These are phyloP conservation scores for Cecidostiba fungosa DNA, from an alignment of 2,888 invertebrate genomes.

Conservation along the genomic window DNA sequence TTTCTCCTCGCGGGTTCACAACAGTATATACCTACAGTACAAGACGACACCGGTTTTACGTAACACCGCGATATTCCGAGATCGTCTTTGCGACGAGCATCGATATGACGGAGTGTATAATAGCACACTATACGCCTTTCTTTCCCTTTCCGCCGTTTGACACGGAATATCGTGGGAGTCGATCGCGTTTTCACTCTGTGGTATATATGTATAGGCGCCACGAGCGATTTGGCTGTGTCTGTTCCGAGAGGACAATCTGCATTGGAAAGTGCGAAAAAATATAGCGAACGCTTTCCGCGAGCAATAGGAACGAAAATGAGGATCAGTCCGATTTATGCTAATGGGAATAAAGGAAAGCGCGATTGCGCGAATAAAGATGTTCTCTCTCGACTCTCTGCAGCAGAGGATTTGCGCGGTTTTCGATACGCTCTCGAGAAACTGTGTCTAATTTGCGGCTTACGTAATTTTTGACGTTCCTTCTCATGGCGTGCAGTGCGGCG, in stretches of 20 bases:
- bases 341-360: background rate
- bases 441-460: background rate
- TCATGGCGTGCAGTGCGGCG: background rate
- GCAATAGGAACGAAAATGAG: background rate
- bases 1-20: background rate
- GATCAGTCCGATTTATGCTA: background rate
- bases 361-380: slow-evolving; percentile 10
- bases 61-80: background rate
- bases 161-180: slow-evolving; percentile 4
- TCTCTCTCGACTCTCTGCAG: background rate
- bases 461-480: background rate
- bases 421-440: background rate
- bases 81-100: background rate
- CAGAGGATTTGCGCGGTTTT: background rate
- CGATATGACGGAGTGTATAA: background rate
- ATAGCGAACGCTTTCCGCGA: background rate
- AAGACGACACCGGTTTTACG: background rate
- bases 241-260: background rate
- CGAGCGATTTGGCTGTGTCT: background rate
- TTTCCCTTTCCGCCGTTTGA: slow-evolving; percentile 20
- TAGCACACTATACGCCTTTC: background rate
- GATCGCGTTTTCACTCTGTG: background rate
- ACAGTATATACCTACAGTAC: background rate
- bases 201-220: background rate
- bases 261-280: slow-evolving; percentile 11